Evolutionary conservation across 1,140 invertebrate genomes (phyloP).

Genomic region (Drosophila sproati): DNA sequence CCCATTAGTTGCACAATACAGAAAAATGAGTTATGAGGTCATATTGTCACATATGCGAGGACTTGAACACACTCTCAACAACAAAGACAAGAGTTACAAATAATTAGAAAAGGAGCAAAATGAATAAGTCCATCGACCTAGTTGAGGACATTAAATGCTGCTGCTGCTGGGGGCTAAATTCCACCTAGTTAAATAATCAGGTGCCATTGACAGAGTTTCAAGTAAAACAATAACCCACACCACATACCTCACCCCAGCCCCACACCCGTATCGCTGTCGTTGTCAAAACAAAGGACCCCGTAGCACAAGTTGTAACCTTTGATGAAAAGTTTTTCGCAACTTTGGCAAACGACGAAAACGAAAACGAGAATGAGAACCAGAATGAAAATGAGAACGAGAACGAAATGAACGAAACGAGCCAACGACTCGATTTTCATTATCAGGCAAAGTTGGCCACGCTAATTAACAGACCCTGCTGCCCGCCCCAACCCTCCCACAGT

Average conservation of each 20-base stretch:
- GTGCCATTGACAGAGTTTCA: conserved; percentile 60
- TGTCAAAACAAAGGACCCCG: conserved; percentile 48
- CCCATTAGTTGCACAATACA: too few relatives aligned
- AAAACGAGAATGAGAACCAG: neutral
- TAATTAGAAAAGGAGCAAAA: conserved; percentile 16
- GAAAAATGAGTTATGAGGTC: too few relatives aligned
- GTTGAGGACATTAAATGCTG: conserved; percentile 19
- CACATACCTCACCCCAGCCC: neutral
- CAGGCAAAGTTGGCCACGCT: conserved; percentile 73
- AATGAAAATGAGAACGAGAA: neutral
- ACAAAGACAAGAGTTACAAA: neutral
- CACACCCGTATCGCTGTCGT: neutral
- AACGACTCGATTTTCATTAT: conserved; percentile 77
- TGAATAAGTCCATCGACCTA: conserved; percentile 15
- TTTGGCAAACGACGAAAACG: conserved; percentile 49
- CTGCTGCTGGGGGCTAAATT: conserved; percentile 12
- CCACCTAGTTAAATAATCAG: conserved; percentile 71
- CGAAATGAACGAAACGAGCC: neutral
- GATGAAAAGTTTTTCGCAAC: conserved; percentile 80
- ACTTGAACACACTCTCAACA: too few relatives aligned
- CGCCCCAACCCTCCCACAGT: conserved; percentile 4
- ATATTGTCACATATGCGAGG: too few relatives aligned
- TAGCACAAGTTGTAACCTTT: conserved; percentile 75
- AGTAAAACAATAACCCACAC: neutral
- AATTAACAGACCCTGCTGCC: conserved; percentile 67